These are phyloP conservation scores for Pocota personata DNA, from an alignment of 2,888 invertebrate genomes.

Conservation along the genomic window DNA sequence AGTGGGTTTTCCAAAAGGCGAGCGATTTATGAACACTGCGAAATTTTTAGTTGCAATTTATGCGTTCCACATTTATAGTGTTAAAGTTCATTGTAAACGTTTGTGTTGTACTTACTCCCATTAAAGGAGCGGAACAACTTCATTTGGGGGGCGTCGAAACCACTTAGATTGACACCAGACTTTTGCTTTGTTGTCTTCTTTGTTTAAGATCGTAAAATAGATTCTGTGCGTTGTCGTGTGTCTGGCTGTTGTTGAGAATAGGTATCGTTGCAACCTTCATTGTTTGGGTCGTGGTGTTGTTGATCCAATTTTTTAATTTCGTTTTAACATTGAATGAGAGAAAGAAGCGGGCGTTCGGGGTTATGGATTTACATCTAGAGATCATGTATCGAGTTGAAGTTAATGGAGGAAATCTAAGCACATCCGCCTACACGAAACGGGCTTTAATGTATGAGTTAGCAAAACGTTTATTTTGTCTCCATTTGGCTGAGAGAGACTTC, in stretches of 20 bases:
- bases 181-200: conserved; percentile 21
- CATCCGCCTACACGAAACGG: conserved; percentile 32
- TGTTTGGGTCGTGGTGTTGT: conserved; percentile 13
- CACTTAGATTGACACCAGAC: conserved; percentile 60
- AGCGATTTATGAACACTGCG: conserved; percentile 53
- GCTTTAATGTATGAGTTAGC: conserved; percentile 23
- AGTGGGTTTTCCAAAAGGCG: conserved; percentile 54
- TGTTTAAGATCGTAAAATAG: conserved; percentile 7
- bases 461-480: not conserved
- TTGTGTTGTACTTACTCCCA: conserved; percentile 46
- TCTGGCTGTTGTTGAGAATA: not conserved
- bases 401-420: conserved; percentile 27
- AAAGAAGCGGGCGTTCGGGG: conserved; percentile 50
- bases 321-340: conserved; percentile 34
- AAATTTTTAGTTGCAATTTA: conserved; percentile 65
- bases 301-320: conserved; percentile 55
- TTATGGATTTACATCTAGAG: conserved; percentile 28
- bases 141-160: conserved; percentile 60
- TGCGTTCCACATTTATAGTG: conserved; percentile 67
- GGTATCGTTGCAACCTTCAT: conserved; percentile 36
- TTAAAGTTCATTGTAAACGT: conserved; percentile 68
- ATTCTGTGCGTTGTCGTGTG: conserved; percentile 34
- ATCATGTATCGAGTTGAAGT: conserved; percentile 38
- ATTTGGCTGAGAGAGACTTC: not conserved
- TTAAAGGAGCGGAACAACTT: conserved; percentile 64